Conservation (phyloP, 2,797 vertebrate genomes). For the Rhabdophis nuchalis region DNA sequence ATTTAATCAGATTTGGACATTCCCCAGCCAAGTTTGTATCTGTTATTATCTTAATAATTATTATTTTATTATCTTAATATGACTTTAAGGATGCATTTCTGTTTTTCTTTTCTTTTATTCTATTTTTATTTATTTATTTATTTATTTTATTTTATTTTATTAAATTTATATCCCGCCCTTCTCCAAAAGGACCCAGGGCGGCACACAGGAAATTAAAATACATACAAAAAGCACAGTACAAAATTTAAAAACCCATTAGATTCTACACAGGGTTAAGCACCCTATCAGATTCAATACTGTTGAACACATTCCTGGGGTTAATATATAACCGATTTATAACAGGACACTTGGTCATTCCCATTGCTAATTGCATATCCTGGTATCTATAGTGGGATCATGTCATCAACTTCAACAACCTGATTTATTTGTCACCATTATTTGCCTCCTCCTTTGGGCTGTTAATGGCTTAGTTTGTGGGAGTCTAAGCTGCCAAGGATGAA, state of each 20-base stretch:
- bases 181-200: no score
- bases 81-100: not conserved
- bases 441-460: constrained; percentile 47
- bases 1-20: not conserved
- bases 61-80: not conserved
- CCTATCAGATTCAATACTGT: not conserved
- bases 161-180: no score
- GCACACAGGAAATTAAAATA: no score
- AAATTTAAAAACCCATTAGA: no score
- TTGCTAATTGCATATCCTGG: constrained; percentile 64
- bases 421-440: constrained; percentile 59
- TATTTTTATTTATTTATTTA: no score
- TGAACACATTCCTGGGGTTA: constrained; percentile 32
- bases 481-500: not conserved
- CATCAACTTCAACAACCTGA: constrained; percentile 65
- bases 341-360: not conserved
- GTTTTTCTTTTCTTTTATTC: not conserved
- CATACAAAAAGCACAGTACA: no score
- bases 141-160: no score
- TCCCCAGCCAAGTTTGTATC: not conserved
- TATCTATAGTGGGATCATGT: constrained; percentile 63
- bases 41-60: not conserved
- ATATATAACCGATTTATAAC: constrained; percentile 54
- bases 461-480: not conserved
- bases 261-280: constrained; percentile 56